Evolutionary conservation across 1,140 invertebrate species (phyloP), one percentile per base, ranked within the genome.

Genomic region (Aphidius ervi): DNA sequence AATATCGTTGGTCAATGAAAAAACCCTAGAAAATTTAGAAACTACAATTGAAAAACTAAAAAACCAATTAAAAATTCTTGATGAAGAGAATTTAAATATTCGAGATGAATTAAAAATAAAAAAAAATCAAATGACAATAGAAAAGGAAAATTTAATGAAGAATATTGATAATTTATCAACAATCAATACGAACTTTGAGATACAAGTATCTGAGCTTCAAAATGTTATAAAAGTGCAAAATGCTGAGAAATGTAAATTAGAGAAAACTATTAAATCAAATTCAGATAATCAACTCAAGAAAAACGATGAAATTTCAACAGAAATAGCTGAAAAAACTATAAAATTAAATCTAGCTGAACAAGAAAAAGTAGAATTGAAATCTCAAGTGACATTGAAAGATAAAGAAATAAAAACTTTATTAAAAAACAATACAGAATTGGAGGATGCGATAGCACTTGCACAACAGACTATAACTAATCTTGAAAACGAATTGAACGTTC

Each of bases 341-440:
- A 58, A 68, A 47, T 65, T 79, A 9, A 66, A 60, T 61, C 66
- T 67, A 56, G 37, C 76, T 5, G 72, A 79, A 59, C 72, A 71
- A 39, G 74, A 79, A 63, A 65, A 78, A 10, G 42, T 39, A 0
- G 70, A 74, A 58, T 58, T 79, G 16, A 78, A 72, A 62, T 68
- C 61, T 41, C 69, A 74, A 46, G 61, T 78, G 16, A 63, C 67
- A 16, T 71, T 64, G 45, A 81, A 81, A 66, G 74, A 75, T 41
- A 70, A 74, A 43, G 73, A 73, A 71, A 81, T 73, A 68, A 83
- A 77, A 70, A 69, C 71, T 65, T 64, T 79, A 9, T 68, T 70
- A 40, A 71, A 79, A 41, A 78, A 76, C 64, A 75, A 59, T 68
- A 64, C 58, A 73, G 77, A 79, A 66, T 63, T 79, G 9, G 70